These are phyloP conservation scores for Tetramorium bicarinatum DNA, from an alignment of 2,888 invertebrate genomes.

Conservation along the genomic window DNA sequence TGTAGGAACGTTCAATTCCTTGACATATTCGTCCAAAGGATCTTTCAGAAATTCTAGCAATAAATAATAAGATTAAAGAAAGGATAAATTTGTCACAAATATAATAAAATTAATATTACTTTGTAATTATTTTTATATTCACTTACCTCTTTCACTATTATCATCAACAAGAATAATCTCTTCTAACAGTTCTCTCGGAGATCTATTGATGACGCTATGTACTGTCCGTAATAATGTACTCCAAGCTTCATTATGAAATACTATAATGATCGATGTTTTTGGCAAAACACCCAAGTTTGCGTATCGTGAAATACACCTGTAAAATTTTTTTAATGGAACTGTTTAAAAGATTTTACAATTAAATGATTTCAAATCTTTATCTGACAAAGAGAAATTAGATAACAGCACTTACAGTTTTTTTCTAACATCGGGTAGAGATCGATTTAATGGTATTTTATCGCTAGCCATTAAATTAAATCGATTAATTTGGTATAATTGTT, in stretches of 20 bases:
- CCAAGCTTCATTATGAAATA: constrained; percentile 99
- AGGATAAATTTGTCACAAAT: constrained; percentile 2
- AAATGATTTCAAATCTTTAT: not conserved
- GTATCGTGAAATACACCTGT: constrained; percentile 90
- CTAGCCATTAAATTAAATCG: constrained; percentile 96
- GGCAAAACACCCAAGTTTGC: constrained; percentile 90
- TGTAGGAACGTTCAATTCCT: constrained; percentile 89
- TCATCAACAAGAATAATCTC: constrained; percentile 97
- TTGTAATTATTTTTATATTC: constrained; percentile 5
- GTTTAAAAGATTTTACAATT: constrained; percentile 20
- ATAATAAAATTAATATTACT: not conserved
- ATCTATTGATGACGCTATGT: constrained; percentile 96
- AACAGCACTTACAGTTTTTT: constrained; percentile 89
- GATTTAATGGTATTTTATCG: constrained; percentile 94
- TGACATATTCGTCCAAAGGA: constrained; percentile 90
- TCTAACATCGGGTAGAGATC: constrained; percentile 94
- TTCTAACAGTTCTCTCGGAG: constrained; percentile 91
- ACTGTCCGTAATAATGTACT: constrained; percentile 98
- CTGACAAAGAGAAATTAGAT: not conserved
- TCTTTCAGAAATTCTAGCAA: constrained; percentile 88
- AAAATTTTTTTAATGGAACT: constrained; percentile 68
- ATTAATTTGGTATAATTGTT: constrained; percentile 93
- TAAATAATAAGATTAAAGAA: constrained; percentile 12
- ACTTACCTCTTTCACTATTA: constrained; percentile 93
- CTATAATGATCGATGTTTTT: constrained; percentile 96